These are phyloP conservation scores for Drosophila sucinea DNA, from an alignment of 1,140 invertebrate species.

Conservation along the genomic window DNA sequence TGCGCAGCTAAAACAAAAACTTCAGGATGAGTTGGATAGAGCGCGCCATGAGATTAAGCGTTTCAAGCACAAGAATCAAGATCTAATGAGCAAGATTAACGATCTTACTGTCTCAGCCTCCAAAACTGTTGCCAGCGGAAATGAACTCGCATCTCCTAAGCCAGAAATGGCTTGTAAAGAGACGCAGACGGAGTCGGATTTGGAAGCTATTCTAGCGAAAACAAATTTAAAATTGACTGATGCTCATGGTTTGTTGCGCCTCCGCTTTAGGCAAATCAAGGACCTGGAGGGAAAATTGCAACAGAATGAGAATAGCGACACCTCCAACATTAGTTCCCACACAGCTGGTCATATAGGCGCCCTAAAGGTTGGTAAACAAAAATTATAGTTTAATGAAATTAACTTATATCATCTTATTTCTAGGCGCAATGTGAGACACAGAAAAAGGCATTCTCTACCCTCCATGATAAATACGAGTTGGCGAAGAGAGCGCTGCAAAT, in stretches of 20 bases:
- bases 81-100: slow-evolving; percentile 44
- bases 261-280: slow-evolving; percentile 50
- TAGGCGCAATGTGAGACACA: slow-evolving; percentile 49
- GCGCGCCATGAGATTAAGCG: slow-evolving; percentile 54
- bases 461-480: slow-evolving; percentile 56
- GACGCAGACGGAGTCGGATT: slow-evolving; percentile 57
- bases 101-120: slow-evolving; percentile 16
- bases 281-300: slow-evolving; percentile 44
- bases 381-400: neutral
- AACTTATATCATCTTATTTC: neutral
- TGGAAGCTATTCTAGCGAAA: slow-evolving; percentile 41
- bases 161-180: neutral
- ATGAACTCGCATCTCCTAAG: neutral
- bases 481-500: slow-evolving; percentile 50
- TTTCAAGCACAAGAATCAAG: slow-evolving; percentile 50
- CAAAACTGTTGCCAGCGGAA: neutral
- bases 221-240: slow-evolving; percentile 46
- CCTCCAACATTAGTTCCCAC: slow-evolving; percentile 42
- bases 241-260: slow-evolving; percentile 40
- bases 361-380: slow-evolving; percentile 45
- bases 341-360: slow-evolving; percentile 51
- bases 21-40: slow-evolving; percentile 59
- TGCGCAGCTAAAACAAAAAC: slow-evolving; percentile 54
- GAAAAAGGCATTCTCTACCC: slow-evolving; percentile 38
- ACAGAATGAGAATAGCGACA: slow-evolving; percentile 55